phyloP scores from a whole-genome alignment of 2,888 invertebrate genomes.

The Acrobasis repandana region DNA sequence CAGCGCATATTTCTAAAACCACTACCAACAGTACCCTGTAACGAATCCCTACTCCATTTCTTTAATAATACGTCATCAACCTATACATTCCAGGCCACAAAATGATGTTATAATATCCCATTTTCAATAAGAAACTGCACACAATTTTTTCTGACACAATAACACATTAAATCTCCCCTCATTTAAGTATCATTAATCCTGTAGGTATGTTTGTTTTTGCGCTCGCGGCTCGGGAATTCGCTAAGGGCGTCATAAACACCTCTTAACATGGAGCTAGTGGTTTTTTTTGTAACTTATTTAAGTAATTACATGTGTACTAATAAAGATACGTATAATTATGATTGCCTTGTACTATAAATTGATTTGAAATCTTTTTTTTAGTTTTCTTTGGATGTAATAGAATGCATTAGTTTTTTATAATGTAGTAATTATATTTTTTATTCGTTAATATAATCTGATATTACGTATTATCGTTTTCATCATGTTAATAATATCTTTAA shows the following conservation, averaged over 20 bases:
- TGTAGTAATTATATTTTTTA: not conserved
- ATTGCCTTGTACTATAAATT: not conserved
- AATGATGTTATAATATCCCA: slow-evolving; percentile 16
- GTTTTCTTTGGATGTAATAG: not conserved
- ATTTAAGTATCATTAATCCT: slow-evolving; percentile 58
- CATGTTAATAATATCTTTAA: too few species aligned
- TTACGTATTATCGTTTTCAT: too few species aligned
- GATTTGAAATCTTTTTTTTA: not conserved
- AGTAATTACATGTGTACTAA: slow-evolving; percentile 17
- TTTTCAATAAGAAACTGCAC: not conserved
- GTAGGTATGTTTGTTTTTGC: slow-evolving; percentile 24
- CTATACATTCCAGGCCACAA: slow-evolving; percentile 10
- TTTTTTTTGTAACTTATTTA: slow-evolving; percentile 8
- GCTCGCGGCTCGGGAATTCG: slow-evolving; percentile 24
- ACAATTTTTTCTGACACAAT: slow-evolving; percentile 5
- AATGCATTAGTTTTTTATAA: not conserved
- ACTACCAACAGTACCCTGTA: not conserved
- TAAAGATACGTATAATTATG: slow-evolving; percentile 14
- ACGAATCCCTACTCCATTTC: slow-evolving; percentile 1
- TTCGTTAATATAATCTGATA: not conserved
- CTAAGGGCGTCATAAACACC: slow-evolving; percentile 32
- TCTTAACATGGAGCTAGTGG: slow-evolving; percentile 25
- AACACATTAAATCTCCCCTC: slow-evolving; percentile 32
- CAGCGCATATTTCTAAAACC: not conserved
- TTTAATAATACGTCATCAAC: slow-evolving; percentile 14